A percentile compares a stretch with the other conserved stretches of the same genome.
phyloP scores from a whole-genome alignment of 2,113 vertebrate genomes.

The Podocnemis expansa region DNA sequence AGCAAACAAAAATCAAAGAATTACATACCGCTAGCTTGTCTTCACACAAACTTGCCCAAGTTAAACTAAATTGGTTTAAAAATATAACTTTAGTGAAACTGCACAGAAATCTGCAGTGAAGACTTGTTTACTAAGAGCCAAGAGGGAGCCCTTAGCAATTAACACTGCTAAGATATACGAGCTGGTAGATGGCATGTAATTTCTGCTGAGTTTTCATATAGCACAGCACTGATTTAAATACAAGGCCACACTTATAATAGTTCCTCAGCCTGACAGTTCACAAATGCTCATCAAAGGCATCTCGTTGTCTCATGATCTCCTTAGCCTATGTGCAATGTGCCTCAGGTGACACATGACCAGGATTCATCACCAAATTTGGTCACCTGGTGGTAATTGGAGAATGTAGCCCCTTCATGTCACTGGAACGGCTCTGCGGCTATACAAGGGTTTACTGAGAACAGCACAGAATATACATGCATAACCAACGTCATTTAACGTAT shows the following conservation, averaged over 20 bases:
- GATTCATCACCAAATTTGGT: too few relatives aligned
- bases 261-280: neutral
- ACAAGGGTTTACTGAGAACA: neutral
- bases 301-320: neutral
- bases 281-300: neutral
- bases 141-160: neutral
- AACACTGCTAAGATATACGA: neutral
- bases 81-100: neutral
- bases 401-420: neutral
- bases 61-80: neutral
- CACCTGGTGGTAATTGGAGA: neutral
- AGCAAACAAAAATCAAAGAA: neutral
- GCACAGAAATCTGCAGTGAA: neutral
- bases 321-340: too few relatives aligned
- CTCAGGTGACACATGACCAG: too few relatives aligned
- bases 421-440: neutral
- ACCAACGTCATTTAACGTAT: rapidly evolving
- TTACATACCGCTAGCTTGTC: neutral
- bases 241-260: neutral
- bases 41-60: neutral
- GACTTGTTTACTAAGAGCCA: neutral
- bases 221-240: neutral
- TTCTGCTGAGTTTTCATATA: neutral
- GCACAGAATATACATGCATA: rapidly evolving
- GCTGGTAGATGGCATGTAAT: neutral